Evolutionary conservation across 2,113 vertebrate genomes (phyloP), one percentile per base, ranked within the genome.

Genomic region (Patagioenas fasciata): DNA sequence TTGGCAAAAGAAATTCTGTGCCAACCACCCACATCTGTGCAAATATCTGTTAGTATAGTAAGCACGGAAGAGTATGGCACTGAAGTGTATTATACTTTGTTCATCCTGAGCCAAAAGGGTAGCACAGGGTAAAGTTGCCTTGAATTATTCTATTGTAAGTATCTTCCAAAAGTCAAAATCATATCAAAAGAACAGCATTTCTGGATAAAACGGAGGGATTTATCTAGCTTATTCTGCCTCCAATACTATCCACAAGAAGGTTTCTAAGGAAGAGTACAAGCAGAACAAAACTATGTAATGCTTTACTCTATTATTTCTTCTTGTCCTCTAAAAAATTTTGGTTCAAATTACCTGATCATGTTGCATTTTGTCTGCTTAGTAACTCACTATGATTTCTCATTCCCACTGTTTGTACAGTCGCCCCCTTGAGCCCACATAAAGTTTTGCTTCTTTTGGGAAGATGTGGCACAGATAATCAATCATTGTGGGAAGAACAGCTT

Each of bases 351-450:
- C 28, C 57, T 23, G 6, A 75, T 7, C 3, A 14, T 3, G 1
- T 28, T 66, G 40, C 10, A 44, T 10, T 53, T 85, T 34, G 3
- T 62, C 57, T 58, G 8, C 29, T 65, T 47, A 88, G 57, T 31
- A 72, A 64, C 25, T 29, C 48, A 44, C 20, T 58, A 14, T 6
- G 10, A 20, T 36, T 6, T 54, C 28, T 75, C 11, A 24, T 70
- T 88, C 17, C 11, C 38, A 29, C 4, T 11, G 12, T 88, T 79
- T 79, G n/a, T 26, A 24, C 23, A 20, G 9, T 50, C 51, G 34
- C 1, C 0, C 2, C 25, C 47, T 50, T 73, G 20, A 89, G 13
- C 15, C 5, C 7, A 25, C n/a, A n/a, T 19, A 36, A 62, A 66
- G 4, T 80, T 91, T 64, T 1, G 1, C 5, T n/a, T 16, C 23